Conservation (phyloP, 1,140 invertebrate genomes). For the Mamestra configurata region DNA sequence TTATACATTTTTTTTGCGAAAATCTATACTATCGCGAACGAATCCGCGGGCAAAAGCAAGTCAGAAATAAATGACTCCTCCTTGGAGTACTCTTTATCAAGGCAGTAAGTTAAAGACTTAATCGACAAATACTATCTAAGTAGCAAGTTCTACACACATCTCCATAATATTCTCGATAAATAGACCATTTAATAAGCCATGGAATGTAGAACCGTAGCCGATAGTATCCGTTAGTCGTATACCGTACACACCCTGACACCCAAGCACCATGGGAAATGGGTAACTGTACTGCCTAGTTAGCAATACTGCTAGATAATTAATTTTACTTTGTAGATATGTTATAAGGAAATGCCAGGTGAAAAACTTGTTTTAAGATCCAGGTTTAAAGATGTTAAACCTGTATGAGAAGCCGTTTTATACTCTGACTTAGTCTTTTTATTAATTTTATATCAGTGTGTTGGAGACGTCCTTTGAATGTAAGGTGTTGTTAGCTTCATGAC, state of each 20-base stretch:
- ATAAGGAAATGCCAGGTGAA: background rate
- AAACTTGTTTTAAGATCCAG: background rate
- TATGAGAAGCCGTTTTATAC: background rate
- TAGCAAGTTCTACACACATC: background rate
- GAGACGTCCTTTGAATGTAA: background rate
- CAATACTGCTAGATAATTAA: conserved; percentile 1
- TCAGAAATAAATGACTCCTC: no score
- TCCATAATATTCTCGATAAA: background rate
- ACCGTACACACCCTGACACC: background rate
- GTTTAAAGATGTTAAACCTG: background rate
- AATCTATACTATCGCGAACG: no score
- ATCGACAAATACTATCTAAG: background rate
- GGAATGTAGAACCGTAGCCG: conserved; percentile 13
- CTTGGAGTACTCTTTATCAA: background rate
- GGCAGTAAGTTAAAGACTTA: background rate
- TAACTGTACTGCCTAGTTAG: background rate
- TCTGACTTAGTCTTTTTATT: background rate
- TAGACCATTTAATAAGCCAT: background rate
- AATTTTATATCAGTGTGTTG: background rate
- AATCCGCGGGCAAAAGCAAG: no score
- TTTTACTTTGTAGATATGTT: conserved; percentile 23
- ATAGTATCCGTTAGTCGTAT: conserved; percentile 17
- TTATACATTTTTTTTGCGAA: no score
- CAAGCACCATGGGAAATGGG: conserved; percentile 16
- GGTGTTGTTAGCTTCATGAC: no score